phyloP scores from a whole-genome alignment of 1,140 invertebrate genomes.

The Drosophila rufa region DNA sequence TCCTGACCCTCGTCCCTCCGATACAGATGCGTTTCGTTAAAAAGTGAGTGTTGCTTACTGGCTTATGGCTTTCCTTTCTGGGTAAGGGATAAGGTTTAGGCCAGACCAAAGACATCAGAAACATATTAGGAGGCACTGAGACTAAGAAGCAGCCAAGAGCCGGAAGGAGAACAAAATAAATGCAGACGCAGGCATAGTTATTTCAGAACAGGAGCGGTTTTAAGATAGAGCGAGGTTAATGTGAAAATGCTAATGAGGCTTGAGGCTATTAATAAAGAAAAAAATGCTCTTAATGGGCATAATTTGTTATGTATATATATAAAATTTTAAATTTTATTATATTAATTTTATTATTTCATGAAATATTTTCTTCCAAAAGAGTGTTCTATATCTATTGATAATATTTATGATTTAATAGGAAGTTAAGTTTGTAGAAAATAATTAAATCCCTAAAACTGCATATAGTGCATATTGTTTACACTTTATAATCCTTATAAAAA shows the following conservation, averaged over 20 bases:
- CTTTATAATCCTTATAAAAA: background rate
- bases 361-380: too few relatives aligned
- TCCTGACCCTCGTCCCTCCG: slow-evolving; percentile 1
- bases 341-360: too few relatives aligned
- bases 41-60: slow-evolving; percentile 40
- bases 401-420: too few relatives aligned
- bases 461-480: background rate
- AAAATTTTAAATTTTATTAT: too few relatives aligned
- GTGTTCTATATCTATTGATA: too few relatives aligned
- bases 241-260: background rate
- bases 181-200: slow-evolving; percentile 37
- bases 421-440: too few relatives aligned
- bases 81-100: background rate
- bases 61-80: slow-evolving; percentile 1
- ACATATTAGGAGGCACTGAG: slow-evolving; percentile 72
- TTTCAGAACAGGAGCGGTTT: slow-evolving; percentile 39
- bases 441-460: too few relatives aligned
- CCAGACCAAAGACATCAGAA: slow-evolving; percentile 65
- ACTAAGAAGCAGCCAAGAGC: slow-evolving; percentile 27
- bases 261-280: too few relatives aligned
- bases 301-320: too few relatives aligned
- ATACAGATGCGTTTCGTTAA: slow-evolving; percentile 41
- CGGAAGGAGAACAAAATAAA: slow-evolving; percentile 22
- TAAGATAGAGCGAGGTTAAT: background rate
- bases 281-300: too few relatives aligned